Percentiles rank a stretch among this genome's conserved stretches.
phyloP scores from a whole-genome alignment of 2,888 invertebrate species.

The Galeruca laticollis region DNA sequence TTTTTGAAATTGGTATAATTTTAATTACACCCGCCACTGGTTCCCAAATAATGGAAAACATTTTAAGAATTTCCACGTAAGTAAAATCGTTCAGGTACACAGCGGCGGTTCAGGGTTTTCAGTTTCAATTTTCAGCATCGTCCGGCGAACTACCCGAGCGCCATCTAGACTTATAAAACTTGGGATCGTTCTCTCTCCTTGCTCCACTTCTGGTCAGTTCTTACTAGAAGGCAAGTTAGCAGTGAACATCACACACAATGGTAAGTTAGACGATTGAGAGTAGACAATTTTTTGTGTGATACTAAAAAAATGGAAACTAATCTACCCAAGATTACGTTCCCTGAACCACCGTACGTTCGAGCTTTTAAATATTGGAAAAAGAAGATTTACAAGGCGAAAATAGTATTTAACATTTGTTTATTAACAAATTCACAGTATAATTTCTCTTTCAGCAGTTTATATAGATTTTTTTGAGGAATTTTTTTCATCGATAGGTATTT shows the following conservation, averaged over 20 bases:
- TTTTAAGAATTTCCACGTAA: slow-evolving; percentile 35
- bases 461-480: slow-evolving; percentile 27
- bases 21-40: slow-evolving; percentile 25
- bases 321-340: slow-evolving; percentile 47
- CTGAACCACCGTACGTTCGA: slow-evolving; percentile 60
- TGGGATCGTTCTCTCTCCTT: slow-evolving; percentile 74
- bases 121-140: slow-evolving; percentile 54
- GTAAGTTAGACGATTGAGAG: slow-evolving; percentile 60
- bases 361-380: slow-evolving; percentile 64
- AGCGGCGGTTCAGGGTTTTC: slow-evolving; percentile 43
- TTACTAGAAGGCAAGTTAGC: slow-evolving; percentile 78
- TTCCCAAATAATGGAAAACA: slow-evolving; percentile 14
- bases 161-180: slow-evolving; percentile 84
- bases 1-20: too few relatives aligned
- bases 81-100: slow-evolving; percentile 7
- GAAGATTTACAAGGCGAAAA: slow-evolving; percentile 63
- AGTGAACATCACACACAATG: slow-evolving; percentile 63
- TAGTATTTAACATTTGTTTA: slow-evolving; percentile 56
- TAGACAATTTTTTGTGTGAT: slow-evolving; percentile 38
- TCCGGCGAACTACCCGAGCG: slow-evolving; percentile 71
- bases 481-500: slow-evolving; percentile 52
- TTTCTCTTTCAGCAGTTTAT: slow-evolving; percentile 37
- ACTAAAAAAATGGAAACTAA: slow-evolving; percentile 38
- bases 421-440: slow-evolving; percentile 37
- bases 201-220: slow-evolving; percentile 82